A percentile compares a stretch with the other conserved stretches of the same genome.
These are phyloP conservation scores for Stenichneumon culpator DNA, from an alignment of 2,888 invertebrate genomes.

Conservation along the genomic window DNA sequence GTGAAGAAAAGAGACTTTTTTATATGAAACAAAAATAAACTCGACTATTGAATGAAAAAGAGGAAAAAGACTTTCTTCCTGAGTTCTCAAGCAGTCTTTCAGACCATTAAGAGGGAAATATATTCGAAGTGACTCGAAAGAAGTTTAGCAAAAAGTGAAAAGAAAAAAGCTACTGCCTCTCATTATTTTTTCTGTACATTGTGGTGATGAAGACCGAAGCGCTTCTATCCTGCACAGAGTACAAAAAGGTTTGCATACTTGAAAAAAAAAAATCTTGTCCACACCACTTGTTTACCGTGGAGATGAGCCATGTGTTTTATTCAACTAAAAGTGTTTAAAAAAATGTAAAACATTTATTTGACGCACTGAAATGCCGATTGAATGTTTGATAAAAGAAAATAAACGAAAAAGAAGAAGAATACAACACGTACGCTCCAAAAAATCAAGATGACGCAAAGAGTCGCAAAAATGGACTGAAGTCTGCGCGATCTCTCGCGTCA, in stretches of 20 bases:
- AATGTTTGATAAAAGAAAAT: neutral
- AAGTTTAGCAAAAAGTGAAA: neutral
- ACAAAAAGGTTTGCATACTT: too few species aligned
- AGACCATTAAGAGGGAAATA: constrained; percentile 3
- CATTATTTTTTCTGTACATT: too few species aligned
- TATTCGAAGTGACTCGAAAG: neutral
- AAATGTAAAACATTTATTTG: neutral
- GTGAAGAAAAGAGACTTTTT: neutral
- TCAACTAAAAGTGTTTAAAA: neutral
- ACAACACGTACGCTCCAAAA: neutral
- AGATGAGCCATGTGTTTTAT: neutral
- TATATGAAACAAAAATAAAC: constrained; percentile 19
- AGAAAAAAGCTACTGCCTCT: neutral
- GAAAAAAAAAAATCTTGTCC: neutral
- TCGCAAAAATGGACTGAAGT: constrained; percentile 1
- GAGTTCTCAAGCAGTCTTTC: neutral
- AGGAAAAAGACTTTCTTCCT: neutral
- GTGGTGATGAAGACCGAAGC: too few species aligned
- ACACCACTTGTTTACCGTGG: neutral
- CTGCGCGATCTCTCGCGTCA: constrained; percentile 28
- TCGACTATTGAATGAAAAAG: constrained; percentile 7
- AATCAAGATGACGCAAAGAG: constrained; percentile 8
- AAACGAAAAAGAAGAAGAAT: neutral
- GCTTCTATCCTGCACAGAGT: too few species aligned
- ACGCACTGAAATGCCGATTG: neutral